Conservation (phyloP, 1,140 invertebrate species). For the Tenebrio molitor region DNA sequence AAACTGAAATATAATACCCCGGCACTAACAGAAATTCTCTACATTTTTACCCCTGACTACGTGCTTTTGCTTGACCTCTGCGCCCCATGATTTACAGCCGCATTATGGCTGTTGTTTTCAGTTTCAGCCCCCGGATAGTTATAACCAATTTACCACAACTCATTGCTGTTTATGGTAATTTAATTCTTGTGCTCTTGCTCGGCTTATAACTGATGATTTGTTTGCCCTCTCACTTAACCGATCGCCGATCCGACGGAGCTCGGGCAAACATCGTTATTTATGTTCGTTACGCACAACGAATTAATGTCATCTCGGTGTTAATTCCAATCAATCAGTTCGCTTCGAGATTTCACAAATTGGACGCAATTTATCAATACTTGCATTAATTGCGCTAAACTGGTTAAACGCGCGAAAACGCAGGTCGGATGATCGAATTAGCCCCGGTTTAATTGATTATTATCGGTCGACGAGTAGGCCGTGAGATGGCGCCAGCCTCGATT, state of each 20-base stretch:
- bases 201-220: slow-evolving; percentile 2
- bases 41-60: slow-evolving; percentile 34
- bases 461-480: no score
- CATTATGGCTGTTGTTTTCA: slow-evolving; percentile 2
- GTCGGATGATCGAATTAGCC: no score
- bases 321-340: neutral
- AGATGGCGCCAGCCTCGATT: no score
- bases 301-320: neutral
- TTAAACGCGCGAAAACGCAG: no score
- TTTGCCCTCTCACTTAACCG: slow-evolving; percentile 3
- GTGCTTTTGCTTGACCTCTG: slow-evolving; percentile 36
- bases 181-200: slow-evolving; percentile 15
- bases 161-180: slow-evolving; percentile 36
- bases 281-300: neutral
- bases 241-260: neutral
- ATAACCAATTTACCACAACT: slow-evolving; percentile 19
- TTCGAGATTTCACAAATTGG: neutral
- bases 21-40: slow-evolving; percentile 28
- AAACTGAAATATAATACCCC: slow-evolving; percentile 29
- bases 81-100: slow-evolving; percentile 27
- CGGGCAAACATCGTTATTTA: slow-evolving; percentile 13
- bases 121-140: slow-evolving; percentile 16
- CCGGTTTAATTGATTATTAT: no score
- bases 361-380: no score
- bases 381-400: no score